Conservation (phyloP, 2,113 vertebrate species). For the Festucalex cinctus region DNA sequence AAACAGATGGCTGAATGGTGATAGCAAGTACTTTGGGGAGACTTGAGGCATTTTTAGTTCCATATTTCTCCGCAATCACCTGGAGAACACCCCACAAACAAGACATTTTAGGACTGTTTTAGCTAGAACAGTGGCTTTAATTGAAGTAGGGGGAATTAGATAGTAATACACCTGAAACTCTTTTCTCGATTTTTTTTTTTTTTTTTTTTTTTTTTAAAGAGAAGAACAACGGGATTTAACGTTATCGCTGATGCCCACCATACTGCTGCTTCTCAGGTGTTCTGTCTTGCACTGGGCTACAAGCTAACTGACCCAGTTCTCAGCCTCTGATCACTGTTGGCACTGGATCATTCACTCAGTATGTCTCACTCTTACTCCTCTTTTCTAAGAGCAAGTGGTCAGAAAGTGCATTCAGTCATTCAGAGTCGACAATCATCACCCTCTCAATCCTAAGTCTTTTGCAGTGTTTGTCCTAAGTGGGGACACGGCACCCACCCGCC, state of each 20-base stretch:
- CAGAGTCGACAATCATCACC: constrained; percentile 25
- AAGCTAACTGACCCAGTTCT: constrained; percentile 7
- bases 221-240: constrained; percentile 22
- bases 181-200: constrained; percentile 21
- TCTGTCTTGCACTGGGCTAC: constrained; percentile 3
- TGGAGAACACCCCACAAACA: neutral
- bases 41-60: neutral
- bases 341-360: constrained; percentile 19
- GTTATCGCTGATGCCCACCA: constrained; percentile 6
- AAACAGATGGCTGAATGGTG: neutral
- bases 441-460: constrained; percentile 38
- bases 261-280: constrained; percentile 13
- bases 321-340: constrained; percentile 13
- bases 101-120: neutral
- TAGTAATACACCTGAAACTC: constrained; percentile 1
- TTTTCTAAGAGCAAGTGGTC: constrained; percentile 42
- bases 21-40: neutral
- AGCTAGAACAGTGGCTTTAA: neutral
- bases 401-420: constrained; percentile 31
- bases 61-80: neutral
- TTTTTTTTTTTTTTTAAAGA: neutral
- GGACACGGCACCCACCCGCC: constrained; percentile 56
- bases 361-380: constrained; percentile 18
- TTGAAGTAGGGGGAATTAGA: neutral
- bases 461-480: constrained; percentile 60